These are phyloP conservation scores for Cepphus grylle DNA, from an alignment of 2,113 vertebrate species.

Conservation along the genomic window DNA sequence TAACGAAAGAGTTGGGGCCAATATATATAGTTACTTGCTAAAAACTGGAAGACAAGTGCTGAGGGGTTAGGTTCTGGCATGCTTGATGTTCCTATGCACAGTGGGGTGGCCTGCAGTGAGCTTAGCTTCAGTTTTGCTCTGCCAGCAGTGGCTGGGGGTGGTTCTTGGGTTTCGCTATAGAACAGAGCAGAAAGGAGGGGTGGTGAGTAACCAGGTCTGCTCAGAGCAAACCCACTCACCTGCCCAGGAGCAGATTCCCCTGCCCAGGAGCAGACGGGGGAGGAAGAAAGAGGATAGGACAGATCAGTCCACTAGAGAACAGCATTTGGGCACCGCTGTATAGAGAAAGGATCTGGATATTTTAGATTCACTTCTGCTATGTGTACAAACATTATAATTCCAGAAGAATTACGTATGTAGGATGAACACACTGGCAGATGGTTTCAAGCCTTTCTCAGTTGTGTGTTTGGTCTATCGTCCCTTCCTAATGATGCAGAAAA, in stretches of 20 bases:
- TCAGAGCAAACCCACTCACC: background rate
- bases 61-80: background rate
- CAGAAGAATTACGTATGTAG: background rate
- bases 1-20: background rate
- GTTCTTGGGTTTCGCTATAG: background rate
- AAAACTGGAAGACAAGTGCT: background rate
- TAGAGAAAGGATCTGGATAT: background rate
- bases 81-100: background rate
- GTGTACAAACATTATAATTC: background rate
- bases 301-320: background rate
- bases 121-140: background rate
- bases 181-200: background rate
- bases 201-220: background rate
- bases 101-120: background rate
- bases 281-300: background rate
- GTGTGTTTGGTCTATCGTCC: background rate
- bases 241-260: background rate
- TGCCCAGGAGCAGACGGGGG: accelerated
- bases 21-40: background rate
- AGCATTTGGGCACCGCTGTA: background rate
- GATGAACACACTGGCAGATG: background rate
- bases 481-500: background rate
- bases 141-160: background rate
- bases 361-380: background rate
- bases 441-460: background rate